Base-by-base conservation (phyloP, 2,113 vertebrate species). In the Morone chrysops region DNA sequence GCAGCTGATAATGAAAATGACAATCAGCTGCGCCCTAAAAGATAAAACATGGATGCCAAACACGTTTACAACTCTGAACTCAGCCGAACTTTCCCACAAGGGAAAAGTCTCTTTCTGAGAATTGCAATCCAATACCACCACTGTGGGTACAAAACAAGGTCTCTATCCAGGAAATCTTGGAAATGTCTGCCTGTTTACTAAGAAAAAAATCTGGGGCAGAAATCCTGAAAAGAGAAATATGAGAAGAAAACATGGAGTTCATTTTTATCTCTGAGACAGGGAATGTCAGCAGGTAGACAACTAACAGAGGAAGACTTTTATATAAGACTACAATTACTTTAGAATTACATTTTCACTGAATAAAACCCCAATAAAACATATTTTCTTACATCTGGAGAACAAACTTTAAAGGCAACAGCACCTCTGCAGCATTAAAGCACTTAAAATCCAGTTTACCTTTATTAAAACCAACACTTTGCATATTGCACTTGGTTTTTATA, bases 121-220 rank as follows among this genome's bases (percentile, higher is more conserved):
- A 81, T 18, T 78, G 67, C 36, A 54, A n/a, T 40, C 45, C 82
- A 73, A 78, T 68, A 60, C 57, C 56, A 25, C 72, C 70, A 50
- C 60, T 83, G 16, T 63, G 69, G 54, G 45, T 57, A 80, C 48
- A 71, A 77, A 51, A 89, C 78, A 90, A 68, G 70, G 75, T 71
- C 62, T 70, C 75, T 17, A 77, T 75, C 59, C 77, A 89, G 53
- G 50, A 41, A 81, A 79, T 76, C 50, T 70, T 75, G 81, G 74
- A 82, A 75, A 71, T 53, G 62, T 76, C 61, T 80, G 70, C 59
- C n/a, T 74, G 75, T 56, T 70, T 78, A 20, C 75, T 25, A 53
- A 82, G 56, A 73, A 74, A 70, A 25, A 16, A 4, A 31, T 31
- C 51, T 51, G 7, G 36, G 22, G 16, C 40, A 36, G 67, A 36